A percentile compares a stretch with the other conserved stretches of the same genome.
Conservation (phyloP, 2,797 vertebrate species). For the Phoebastria nigripes region DNA sequence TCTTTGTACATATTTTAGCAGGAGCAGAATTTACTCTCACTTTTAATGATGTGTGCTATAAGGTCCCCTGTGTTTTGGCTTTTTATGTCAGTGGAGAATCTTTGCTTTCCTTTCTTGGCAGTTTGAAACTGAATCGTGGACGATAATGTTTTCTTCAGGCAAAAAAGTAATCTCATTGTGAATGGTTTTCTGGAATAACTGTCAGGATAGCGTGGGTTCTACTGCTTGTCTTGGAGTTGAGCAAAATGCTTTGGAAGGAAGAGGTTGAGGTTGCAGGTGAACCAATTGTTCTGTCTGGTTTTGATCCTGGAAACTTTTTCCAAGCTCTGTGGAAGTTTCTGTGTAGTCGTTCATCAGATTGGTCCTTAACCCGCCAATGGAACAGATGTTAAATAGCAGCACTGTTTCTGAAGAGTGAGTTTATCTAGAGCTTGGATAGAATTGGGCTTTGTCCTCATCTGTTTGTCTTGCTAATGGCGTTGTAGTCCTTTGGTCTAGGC, state of each 20-base stretch:
- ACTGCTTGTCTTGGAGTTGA: background rate
- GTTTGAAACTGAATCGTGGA: background rate
- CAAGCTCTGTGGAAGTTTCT: background rate
- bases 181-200: background rate
- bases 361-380: background rate
- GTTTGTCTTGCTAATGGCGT: background rate
- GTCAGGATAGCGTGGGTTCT: fast-evolving
- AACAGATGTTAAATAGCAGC: background rate
- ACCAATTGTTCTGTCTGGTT: background rate
- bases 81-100: background rate
- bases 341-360: fast-evolving
- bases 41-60: background rate
- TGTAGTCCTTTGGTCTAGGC: background rate
- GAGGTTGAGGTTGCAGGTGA: background rate
- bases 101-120: background rate
- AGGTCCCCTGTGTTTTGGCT: background rate
- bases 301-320: background rate
- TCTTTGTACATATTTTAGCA: background rate
- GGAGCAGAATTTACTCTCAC: background rate
- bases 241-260: background rate
- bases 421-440: background rate
- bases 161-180: background rate
- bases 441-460: background rate
- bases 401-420: background rate
- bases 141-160: background rate